These are phyloP conservation scores for Opisthograptis luteolata DNA, from an alignment of 2,888 invertebrate species.

Conservation along the genomic window DNA sequence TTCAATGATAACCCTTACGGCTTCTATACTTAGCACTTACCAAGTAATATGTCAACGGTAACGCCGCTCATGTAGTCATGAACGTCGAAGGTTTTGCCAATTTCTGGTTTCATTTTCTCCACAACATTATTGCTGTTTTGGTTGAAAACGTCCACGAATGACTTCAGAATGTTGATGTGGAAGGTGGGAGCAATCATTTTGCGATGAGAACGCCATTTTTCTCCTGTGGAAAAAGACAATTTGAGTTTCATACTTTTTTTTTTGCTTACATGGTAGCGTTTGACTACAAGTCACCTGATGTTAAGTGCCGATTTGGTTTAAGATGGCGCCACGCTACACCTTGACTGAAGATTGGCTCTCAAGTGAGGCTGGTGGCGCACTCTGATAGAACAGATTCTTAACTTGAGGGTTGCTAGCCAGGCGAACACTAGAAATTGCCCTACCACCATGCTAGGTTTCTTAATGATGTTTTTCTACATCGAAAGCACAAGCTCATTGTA, in stretches of 20 bases:
- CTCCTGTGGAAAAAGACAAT: conserved; percentile 66
- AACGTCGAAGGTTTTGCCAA: conserved; percentile 88
- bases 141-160: conserved; percentile 90
- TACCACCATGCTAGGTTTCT: no score
- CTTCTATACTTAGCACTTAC: conserved; percentile 63
- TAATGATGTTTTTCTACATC: no score
- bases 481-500: no score
- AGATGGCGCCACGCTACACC: no score
- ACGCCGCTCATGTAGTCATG: conserved; percentile 92
- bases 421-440: no score
- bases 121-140: conserved; percentile 89
- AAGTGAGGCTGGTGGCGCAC: no score
- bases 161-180: conserved; percentile 91
- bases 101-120: conserved; percentile 86
- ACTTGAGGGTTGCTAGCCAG: no score
- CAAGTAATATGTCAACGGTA: conserved; percentile 90
- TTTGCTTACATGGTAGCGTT: not conserved
- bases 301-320: no score
- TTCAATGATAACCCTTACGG: no score
- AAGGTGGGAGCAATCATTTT: conserved; percentile 93
- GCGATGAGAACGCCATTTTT: conserved; percentile 90
- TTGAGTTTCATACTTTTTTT: not conserved
- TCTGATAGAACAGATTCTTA: no score
- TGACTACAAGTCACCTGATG: no score
- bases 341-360: no score